phyloP scores from a whole-genome alignment of 2,888 invertebrate species.

The Hybos culiciformis region DNA sequence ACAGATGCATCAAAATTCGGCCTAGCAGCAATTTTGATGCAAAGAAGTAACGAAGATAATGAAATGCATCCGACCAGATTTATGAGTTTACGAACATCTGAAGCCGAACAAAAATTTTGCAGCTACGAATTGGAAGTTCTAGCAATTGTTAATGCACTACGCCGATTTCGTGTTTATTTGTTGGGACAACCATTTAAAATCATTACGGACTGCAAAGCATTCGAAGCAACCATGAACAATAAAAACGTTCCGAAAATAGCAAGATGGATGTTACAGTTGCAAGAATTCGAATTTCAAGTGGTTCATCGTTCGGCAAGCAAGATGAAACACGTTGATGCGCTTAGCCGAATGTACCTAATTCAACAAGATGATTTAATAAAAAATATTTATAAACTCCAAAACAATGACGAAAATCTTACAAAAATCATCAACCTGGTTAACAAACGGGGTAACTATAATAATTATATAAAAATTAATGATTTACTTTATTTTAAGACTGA shows the following conservation, averaged over 20 bases:
- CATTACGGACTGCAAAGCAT: background rate
- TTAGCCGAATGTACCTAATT: background rate
- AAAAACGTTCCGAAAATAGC: background rate
- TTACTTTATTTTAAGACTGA: too few relatives aligned
- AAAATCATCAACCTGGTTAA: too few relatives aligned
- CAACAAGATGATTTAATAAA: too few relatives aligned
- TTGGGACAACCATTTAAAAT: background rate
- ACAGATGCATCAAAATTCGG: constrained; percentile 9
- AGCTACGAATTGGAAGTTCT: background rate
- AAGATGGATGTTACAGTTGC: background rate
- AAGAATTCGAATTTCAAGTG: background rate
- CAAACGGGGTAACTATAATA: too few relatives aligned
- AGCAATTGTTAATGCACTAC: background rate
- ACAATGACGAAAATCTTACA: too few relatives aligned
- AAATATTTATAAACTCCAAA: too few relatives aligned
- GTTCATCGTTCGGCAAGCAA: background rate
- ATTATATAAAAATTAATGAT: too few relatives aligned
- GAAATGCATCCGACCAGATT: background rate
- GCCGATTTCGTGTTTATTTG: background rate
- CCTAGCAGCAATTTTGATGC: constrained; percentile 11
- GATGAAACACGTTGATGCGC: background rate
- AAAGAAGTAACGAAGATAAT: background rate
- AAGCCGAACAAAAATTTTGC: background rate
- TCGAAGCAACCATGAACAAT: background rate
- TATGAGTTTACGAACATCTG: background rate